Evolutionary conservation across 2,113 vertebrate genomes (phyloP).

Genomic region (Neoarius graeffei): DNA sequence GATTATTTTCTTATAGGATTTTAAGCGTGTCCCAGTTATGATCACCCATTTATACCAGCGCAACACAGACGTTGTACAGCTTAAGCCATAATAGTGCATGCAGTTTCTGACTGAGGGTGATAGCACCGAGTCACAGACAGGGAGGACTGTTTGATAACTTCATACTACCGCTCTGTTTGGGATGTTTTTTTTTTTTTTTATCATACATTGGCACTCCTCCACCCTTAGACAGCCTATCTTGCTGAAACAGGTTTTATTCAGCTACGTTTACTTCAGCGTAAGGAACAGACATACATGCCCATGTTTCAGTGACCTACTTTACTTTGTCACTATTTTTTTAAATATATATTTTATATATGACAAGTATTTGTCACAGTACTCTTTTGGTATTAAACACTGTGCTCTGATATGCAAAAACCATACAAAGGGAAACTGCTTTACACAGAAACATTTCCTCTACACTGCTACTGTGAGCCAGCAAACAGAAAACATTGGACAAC

Average conservation of each 20-base stretch:
- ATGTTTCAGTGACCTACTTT: background rate
- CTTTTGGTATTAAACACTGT: background rate
- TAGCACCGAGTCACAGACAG: background rate
- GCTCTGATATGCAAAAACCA: background rate
- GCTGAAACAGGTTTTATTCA: conserved; percentile 8
- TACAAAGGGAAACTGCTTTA: background rate
- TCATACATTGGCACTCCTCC: background rate
- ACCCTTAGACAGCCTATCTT: conserved; percentile 9
- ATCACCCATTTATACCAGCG: background rate
- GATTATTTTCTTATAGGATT: background rate
- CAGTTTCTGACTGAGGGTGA: background rate
- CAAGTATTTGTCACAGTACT: background rate
- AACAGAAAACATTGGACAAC: background rate
- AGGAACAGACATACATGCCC: background rate
- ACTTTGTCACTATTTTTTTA: background rate
- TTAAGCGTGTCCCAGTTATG: background rate
- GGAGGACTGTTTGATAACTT: conserved; percentile 16
- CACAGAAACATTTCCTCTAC: background rate
- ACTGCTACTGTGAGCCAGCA: background rate
- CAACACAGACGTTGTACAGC: background rate
- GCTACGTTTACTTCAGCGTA: background rate
- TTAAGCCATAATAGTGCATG: background rate
- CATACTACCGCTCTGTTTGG: background rate
- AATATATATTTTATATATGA: no score
- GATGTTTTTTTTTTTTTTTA: background rate